Evolutionary conservation across 2,888 invertebrate genomes (phyloP), one percentile per base, ranked within the genome.

Genomic region (Slavum lentiscoides): DNA sequence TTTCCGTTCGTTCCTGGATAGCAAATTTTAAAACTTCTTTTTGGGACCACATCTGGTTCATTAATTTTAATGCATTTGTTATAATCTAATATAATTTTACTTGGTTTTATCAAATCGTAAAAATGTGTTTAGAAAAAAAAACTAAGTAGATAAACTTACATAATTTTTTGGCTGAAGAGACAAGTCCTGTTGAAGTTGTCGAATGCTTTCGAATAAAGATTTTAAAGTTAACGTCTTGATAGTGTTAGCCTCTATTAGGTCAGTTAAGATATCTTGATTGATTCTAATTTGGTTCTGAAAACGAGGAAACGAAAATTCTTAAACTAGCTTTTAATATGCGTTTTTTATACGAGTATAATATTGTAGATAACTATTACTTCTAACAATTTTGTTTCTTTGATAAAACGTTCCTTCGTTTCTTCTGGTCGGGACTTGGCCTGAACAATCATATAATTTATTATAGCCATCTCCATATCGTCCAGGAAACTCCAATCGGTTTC

Each of bases 381-480:
- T 39, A 70, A 39, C 8, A 62, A 13, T 61, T 70, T 61, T 15
- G 90, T 85, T 84, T 89, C 87, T 58, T 86, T 85, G 21, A 88
- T 87, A 49, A 88, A 88, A 49, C 87, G 85, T 19, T 85, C 85
- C 80, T 87, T 86, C 23, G 89, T 86, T 19, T 89, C 88, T 53
- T 87, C 86, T 15, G 88, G 85, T 21, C 88, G 87, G n/a, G 89
- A 85, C 84, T 89, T 88, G 76, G 89, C 86, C 68, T 90, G 88
- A 82, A 88, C 88, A 37, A 91, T 87, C 84, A 90, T 87, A 83
- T 87, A 87, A 70, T 88, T 87, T 76, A 91, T 84, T 66, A 90
- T 87, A 59, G 88, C 87, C 85, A 89, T 89, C 84, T 91, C 90
- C 82, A 91, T 84, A 82, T 88, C 88, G 81, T 88, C 87, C 2